Evolutionary conservation across 1,140 invertebrate species (phyloP).

Genomic region (Xylocopa sonorina): DNA sequence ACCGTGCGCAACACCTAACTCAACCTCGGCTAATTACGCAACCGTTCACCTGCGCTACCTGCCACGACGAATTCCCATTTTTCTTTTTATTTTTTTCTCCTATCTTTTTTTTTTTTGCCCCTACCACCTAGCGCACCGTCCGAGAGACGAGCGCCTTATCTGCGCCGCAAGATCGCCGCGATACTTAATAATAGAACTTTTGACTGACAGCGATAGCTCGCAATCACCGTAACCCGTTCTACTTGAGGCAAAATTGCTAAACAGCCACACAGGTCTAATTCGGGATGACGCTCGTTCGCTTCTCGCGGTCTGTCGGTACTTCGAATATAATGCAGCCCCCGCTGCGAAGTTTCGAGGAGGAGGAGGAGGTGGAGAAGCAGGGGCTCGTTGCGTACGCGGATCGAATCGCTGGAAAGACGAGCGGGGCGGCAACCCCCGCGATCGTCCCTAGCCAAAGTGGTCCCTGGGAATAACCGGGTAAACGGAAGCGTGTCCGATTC

Average conservation of each 20-base stretch:
- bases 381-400: too few species aligned
- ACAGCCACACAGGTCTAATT: neutral
- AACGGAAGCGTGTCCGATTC: neutral
- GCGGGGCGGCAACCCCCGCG: neutral
- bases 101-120: neutral
- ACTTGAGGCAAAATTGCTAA: neutral
- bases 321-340: neutral
- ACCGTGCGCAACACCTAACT: slow-evolving; percentile 44
- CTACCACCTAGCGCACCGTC: neutral
- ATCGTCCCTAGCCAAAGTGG: neutral
- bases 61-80: slow-evolving; percentile 42
- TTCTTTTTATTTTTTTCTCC: neutral
- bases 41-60: slow-evolving; percentile 52
- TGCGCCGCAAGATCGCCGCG: slow-evolving; percentile 23
- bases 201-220: slow-evolving; percentile 6
- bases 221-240: neutral
- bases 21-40: slow-evolving; percentile 62
- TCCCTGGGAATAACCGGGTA: neutral
- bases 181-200: slow-evolving; percentile 28
- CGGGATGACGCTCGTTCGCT: neutral
- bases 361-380: too few species aligned
- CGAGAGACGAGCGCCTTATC: neutral
- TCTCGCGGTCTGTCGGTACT: neutral
- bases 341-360: too few species aligned
- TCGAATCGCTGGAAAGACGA: too few species aligned